Evolutionary conservation across 2,113 vertebrate species (phyloP).

Genomic region (Bubalus kerabau): DNA sequence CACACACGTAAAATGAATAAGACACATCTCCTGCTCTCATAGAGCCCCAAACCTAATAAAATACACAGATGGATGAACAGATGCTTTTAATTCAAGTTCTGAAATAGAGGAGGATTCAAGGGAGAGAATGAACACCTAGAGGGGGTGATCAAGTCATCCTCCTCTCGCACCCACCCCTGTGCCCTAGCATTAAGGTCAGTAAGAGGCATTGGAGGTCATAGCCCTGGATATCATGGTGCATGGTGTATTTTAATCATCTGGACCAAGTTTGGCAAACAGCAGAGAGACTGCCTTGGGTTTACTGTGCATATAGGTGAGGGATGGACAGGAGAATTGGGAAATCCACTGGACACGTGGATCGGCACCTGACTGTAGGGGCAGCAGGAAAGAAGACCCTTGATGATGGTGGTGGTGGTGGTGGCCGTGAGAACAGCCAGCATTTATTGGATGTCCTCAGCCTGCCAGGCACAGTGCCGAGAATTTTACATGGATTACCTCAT

Average conservation of each 20-base stretch:
- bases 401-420: fast-evolving
- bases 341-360: fast-evolving
- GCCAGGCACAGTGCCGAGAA: too few species aligned
- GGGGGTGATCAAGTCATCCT: neutral
- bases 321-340: neutral
- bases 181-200: neutral
- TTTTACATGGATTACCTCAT: neutral
- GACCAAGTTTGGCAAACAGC: neutral
- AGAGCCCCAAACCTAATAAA: neutral
- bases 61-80: neutral
- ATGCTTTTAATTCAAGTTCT: neutral
- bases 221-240: neutral
- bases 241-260: neutral
- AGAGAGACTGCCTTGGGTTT: neutral
- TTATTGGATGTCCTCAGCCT: neutral
- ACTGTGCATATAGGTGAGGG: neutral
- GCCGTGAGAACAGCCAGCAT: neutral
- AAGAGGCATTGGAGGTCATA: fast-evolving
- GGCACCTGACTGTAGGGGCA: neutral
- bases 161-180: neutral
- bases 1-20: neutral
- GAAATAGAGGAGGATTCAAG: neutral
- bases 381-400: neutral
- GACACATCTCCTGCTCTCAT: neutral
- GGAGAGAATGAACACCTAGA: neutral